Base-by-base conservation (phyloP, 2,797 vertebrate genomes). In the Cirrhinus mrigala region DNA sequence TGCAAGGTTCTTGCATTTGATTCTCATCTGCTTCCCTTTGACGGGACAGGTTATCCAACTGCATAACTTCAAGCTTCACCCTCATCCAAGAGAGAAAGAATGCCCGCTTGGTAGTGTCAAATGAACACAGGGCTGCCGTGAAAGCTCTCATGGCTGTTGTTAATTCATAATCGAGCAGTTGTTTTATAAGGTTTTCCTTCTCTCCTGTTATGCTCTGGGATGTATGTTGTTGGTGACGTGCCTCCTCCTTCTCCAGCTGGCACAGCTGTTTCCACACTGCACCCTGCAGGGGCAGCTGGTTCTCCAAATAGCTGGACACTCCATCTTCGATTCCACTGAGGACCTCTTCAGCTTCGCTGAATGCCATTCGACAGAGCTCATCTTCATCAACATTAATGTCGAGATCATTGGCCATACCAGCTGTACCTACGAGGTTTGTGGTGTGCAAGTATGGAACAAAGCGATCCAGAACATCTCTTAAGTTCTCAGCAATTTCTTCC, bases 81-180 rank as follows among this genome's bases (percentile, higher is more conserved):
- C 93, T 97, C 93, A 97, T 94, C 96, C 96, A 97, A 78, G 88
- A 92, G 29, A 97, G 91, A 84, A 97, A 97, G 84, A 91, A 97
- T 11, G 91, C 90, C 81, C 93, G 95, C 87, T 95, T 94, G 0
- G 84, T 50, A 50, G 50, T 90, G 29, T 95, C 91, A 60, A 90
- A 76, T 77, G 92, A 88, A 74, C 87, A 94, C 33, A 98, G 91
- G 0, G 92, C 91, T 0, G 89, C 66, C 1, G 94, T 94, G 81
- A 97, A 97, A 71, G 87, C 88, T 84, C 91, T 94, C 93, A 97
- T 92, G 0, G 92, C 93, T 33, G 89, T 71, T 3, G 94, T 91
- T 40, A 95, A 94, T 79, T 91, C 93, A 37, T 95, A 95, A 75
- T 88, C 86, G 4, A 89, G 91, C 50, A 95, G 88, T 83, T 94